Conservation (phyloP, 2,888 invertebrate genomes). For the Drosophila meridionalis region DNA sequence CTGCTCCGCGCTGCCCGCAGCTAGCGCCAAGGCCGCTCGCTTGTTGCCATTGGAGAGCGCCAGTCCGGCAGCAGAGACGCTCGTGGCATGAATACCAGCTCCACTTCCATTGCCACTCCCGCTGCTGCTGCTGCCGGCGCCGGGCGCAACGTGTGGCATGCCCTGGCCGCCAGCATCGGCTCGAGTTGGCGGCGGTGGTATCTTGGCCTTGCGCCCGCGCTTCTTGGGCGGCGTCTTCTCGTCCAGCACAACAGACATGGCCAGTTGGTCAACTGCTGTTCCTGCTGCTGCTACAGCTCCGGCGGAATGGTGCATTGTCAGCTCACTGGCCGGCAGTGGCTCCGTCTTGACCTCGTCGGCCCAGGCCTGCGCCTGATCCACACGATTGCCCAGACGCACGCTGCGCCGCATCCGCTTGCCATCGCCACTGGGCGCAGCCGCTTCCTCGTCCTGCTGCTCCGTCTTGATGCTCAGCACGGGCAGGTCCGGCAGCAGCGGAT, state of each 20-base stretch:
- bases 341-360: slow-evolving; percentile 67
- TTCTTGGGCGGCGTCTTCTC: slow-evolving; percentile 84
- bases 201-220: slow-evolving; percentile 84
- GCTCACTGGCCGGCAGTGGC: slow-evolving; percentile 32
- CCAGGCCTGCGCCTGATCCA: slow-evolving; percentile 61
- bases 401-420: slow-evolving; percentile 81
- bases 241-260: slow-evolving; percentile 37
- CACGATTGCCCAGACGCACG: slow-evolving; percentile 82
- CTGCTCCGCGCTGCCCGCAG: neutral
- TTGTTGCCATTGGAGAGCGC: slow-evolving; percentile 59
- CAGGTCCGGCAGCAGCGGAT: slow-evolving; percentile 37
- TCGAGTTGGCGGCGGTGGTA: slow-evolving; percentile 24
- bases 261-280: neutral
- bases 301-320: neutral
- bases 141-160: slow-evolving; percentile 1
- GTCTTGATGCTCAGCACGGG: slow-evolving; percentile 50
- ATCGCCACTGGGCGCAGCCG: slow-evolving; percentile 60
- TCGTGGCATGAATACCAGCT: neutral
- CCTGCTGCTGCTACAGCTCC: neutral
- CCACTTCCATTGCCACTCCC: too few relatives aligned
- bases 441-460: slow-evolving; percentile 61
- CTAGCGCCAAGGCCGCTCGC: slow-evolving; percentile 22
- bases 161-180: neutral
- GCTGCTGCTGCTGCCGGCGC: slow-evolving; percentile 19
- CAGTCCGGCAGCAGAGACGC: neutral